Evolutionary conservation across 2,888 invertebrate genomes (phyloP).

Genomic region (Ellobium chinense): DNA sequence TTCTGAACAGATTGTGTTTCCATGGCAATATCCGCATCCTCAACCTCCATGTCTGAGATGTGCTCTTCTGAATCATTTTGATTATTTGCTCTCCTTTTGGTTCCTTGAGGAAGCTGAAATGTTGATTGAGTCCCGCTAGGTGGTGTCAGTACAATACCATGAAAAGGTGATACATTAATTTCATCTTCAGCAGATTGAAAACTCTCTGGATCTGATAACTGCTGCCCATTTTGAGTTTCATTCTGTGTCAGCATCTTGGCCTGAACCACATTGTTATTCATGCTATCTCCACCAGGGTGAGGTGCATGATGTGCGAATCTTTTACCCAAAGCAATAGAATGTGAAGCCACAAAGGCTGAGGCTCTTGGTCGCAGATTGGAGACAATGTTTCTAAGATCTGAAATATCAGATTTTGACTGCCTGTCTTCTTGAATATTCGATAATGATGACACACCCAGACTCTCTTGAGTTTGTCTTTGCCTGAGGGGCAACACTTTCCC

Average conservation of each 20-base stretch:
- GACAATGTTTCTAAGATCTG: background rate
- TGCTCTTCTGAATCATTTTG: background rate
- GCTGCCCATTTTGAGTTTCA: no score
- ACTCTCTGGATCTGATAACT: background rate
- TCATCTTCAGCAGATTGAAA: background rate
- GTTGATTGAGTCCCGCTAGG: background rate
- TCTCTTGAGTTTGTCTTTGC: background rate
- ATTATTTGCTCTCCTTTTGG: background rate
- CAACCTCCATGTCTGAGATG: slow-evolving; percentile 31
- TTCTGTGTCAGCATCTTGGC: background rate
- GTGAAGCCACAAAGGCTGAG: background rate
- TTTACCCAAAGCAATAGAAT: background rate
- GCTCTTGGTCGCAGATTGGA: background rate
- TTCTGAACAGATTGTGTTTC: background rate
- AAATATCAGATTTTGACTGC: background rate
- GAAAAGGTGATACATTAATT: slow-evolving; percentile 25
- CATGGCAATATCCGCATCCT: background rate
- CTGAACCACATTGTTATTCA: background rate
- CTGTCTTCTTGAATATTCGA: background rate
- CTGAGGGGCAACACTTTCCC: slow-evolving; percentile 35
- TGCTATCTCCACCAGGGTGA: background rate
- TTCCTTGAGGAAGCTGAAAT: background rate
- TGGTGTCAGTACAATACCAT: slow-evolving; percentile 32
- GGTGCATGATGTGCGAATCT: background rate
- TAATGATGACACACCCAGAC: background rate